Evolutionary conservation across 2,888 invertebrate species (phyloP), one percentile per base, ranked within the genome.

Genomic region (Campaea margaritaria): DNA sequence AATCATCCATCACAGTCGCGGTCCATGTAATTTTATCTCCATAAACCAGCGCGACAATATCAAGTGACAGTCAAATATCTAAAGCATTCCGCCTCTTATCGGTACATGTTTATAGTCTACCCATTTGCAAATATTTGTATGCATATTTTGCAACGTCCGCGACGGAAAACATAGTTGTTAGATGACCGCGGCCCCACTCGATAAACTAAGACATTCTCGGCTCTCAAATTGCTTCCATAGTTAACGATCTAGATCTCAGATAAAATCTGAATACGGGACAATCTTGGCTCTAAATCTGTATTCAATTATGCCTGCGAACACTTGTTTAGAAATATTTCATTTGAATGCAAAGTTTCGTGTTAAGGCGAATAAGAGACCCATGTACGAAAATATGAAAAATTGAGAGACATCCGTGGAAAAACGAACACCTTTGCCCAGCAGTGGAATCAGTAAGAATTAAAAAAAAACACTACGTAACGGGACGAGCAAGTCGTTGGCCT

Each of bases 91-190:
- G 62, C 72, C 73, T 64, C 54, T 73, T 76, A 77, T 75, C 75
- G 67, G 58, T 72, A 75, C 78, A 77, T 76, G 74, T 81, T 81
- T 81, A 80, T 78, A 74, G 77, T 70, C 74, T 75, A 70, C 76
- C 79, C 73, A 79, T 81, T 83, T 79, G 75, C 81, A 83, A 85
- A 83, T 81, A 84, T 83, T 82, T 83, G 80, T 78, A 78, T 81
- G 76, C 74, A 76, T 82, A 79, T 80, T 83, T 79, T 75, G 76
- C 82, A 83, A 84, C 74, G 73, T 68, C 65, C 62, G 54, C 73
- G 72, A 69, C 72, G 72, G 74, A 73, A 77, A 75, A 70, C 65
- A 72, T 73, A 66, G 73, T 73, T 76, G 71, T 69, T 69, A 75
- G 70, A 72, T 75, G 73, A 75, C 75, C 75, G 62, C 58, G 62